Evolutionary conservation across 2,797 vertebrate genomes (phyloP), one percentile per base, ranked within the genome.

Genomic region (Coccyzus lansbergi): DNA sequence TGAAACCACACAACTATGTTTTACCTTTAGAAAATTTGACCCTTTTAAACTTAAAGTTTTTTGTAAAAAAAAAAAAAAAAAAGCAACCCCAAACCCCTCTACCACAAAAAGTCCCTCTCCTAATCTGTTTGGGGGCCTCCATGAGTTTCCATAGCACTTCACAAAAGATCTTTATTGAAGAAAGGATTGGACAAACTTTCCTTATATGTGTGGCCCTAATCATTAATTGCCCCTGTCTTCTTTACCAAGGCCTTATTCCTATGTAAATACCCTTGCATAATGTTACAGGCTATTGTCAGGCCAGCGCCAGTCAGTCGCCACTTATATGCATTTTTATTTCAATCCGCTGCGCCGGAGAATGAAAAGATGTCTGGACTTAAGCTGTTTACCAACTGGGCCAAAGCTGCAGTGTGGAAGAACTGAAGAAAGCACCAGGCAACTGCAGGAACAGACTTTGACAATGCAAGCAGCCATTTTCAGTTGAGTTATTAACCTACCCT

Each of bases 181-280:
- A 94, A 97, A 96, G 95, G 97, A 97, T 95, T 93, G 97, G 97
- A 97, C 97, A 97, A 98, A 98, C 97, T 97, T 97, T 97, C 94
- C 96, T 97, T 97, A 96, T 98, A 98, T 97, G 97, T 97, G 97
- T 97, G 97, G 95, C 97, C 97, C 97, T 95, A 93, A 96, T 94
- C 97, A 97, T 97, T 97, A 97, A 97, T 97, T 97, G 97, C 95
- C 94, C 97, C 97, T 86, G 95, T 97, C 97, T 97, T 97, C 97
- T 97, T 97, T 94, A 83, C 93, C 82, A 93, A 97, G 97, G 97
- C 96, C 98, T 98, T 98, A 98, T 98, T 98, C 97, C 98, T 98
- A 98, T 98, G 98, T 98, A 98, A 98, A 98, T 98, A 98, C 97
- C 97, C 97, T 97, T 98, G 98, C 98, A 98, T 98, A 98, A 98